A percentile compares a stretch with the other conserved stretches of the same genome.
Evolutionary conservation across 2,888 invertebrate species (phyloP).

Genomic region (Chaitophorus viminalis): DNA sequence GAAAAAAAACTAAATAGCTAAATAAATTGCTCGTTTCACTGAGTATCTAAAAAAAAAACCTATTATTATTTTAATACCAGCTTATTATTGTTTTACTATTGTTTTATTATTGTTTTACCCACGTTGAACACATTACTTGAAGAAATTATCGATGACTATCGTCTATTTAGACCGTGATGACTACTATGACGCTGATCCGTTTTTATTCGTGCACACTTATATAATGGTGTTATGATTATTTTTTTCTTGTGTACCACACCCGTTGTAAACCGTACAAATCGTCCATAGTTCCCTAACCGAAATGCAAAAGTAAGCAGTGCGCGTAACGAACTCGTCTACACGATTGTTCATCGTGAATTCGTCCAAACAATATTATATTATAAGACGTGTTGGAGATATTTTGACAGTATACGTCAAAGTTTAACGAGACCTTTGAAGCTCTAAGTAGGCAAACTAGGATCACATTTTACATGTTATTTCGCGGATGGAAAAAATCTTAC

Average conservation of each 20-base stretch:
- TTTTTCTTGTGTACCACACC: background rate
- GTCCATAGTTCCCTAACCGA: background rate
- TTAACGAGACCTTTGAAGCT: background rate
- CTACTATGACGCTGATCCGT: no score
- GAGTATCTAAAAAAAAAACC: no score
- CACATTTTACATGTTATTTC: background rate
- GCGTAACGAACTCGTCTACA: background rate
- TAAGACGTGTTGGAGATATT: background rate
- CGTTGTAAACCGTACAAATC: background rate
- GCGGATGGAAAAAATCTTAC: background rate
- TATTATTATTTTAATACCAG: no score
- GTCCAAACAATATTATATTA: background rate
- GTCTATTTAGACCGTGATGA: no score
- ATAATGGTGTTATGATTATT: no score
- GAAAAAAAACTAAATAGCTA: no score
- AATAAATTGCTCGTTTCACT: no score
- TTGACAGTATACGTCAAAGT: background rate
- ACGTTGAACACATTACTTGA: no score
- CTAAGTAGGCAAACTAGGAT: background rate
- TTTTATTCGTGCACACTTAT: no score
- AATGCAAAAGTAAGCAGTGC: background rate
- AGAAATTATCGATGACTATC: no score
- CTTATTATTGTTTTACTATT: no score
- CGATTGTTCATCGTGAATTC: background rate
- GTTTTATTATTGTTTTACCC: no score